phyloP scores from a whole-genome alignment of 2,888 invertebrate species.

The Polia nebulosa region DNA sequence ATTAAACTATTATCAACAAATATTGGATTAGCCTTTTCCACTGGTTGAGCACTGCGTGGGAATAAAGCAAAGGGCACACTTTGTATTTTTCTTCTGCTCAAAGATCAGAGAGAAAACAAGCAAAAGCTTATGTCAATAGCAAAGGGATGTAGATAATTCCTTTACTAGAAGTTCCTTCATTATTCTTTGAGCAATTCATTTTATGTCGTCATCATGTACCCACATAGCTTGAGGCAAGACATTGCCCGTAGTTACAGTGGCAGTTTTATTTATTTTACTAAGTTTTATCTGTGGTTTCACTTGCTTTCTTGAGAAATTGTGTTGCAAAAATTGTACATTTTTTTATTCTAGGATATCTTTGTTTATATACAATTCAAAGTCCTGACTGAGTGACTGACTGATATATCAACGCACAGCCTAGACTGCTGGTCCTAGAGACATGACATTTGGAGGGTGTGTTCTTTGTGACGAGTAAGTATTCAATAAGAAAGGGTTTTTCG shows the following conservation, averaged over 20 bases:
- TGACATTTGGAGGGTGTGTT: too few relatives aligned
- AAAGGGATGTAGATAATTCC: conserved; percentile 45
- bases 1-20: conserved; percentile 45
- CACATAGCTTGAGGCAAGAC: conserved; percentile 9
- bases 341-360: too few relatives aligned
- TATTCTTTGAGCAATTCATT: conserved; percentile 38
- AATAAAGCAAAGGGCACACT: conserved; percentile 53
- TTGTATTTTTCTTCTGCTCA: conserved; percentile 56
- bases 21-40: conserved; percentile 27
- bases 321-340: too few relatives aligned
- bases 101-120: conserved; percentile 52
- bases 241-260: conserved; percentile 2
- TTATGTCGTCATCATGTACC: conserved; percentile 19
- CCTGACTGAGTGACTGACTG: too few relatives aligned
- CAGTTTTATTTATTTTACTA: conserved; percentile 16
- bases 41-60: conserved; percentile 31
- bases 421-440: too few relatives aligned
- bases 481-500: too few relatives aligned
- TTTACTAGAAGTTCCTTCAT: conserved; percentile 30
- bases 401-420: too few relatives aligned
- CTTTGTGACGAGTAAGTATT: too few relatives aligned
- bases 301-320: too few relatives aligned
- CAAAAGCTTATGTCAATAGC: conserved; percentile 56
- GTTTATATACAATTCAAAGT: too few relatives aligned
- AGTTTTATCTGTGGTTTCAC: not conserved